phyloP scores from a whole-genome alignment of 2,113 vertebrate species.

The Platanista minor region DNA sequence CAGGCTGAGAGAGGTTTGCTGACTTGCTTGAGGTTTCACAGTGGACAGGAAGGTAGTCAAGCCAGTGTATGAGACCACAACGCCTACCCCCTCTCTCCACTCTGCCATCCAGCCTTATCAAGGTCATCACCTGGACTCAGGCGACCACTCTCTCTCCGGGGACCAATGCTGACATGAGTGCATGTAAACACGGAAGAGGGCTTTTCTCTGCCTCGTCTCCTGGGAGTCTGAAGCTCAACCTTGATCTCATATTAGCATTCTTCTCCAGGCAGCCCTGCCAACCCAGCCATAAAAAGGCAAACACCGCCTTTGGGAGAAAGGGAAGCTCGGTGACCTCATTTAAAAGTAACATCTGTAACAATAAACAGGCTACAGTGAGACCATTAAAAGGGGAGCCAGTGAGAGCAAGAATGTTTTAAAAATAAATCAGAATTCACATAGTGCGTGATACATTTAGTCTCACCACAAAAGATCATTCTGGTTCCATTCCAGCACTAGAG shows the following conservation, averaged over 20 bases:
- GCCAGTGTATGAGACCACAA: neutral
- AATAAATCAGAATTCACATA: conserved; percentile 56
- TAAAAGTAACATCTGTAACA: conserved; percentile 67
- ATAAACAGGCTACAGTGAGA: conserved; percentile 56
- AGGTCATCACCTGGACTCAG: neutral
- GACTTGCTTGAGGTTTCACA: neutral
- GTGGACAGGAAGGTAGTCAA: neutral
- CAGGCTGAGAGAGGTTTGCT: neutral
- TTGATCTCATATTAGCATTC: neutral
- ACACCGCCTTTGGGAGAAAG: conserved; percentile 32
- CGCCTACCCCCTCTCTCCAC: neutral
- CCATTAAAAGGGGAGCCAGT: conserved; percentile 42
- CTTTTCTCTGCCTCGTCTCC: neutral
- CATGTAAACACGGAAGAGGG: neutral
- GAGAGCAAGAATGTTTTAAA: conserved; percentile 45
- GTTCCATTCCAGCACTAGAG: neutral
- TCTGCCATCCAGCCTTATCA: neutral
- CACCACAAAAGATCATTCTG: conserved; percentile 21
- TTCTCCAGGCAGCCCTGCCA: neutral
- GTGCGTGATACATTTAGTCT: neutral
- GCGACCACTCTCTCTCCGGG: neutral
- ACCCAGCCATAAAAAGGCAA: conserved; percentile 18
- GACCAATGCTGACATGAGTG: neutral
- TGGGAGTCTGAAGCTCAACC: neutral
- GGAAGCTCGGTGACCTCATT: conserved; percentile 39